Evolutionary conservation across 2,113 vertebrate genomes (phyloP).

Genomic region (Polypterus bichir): DNA sequence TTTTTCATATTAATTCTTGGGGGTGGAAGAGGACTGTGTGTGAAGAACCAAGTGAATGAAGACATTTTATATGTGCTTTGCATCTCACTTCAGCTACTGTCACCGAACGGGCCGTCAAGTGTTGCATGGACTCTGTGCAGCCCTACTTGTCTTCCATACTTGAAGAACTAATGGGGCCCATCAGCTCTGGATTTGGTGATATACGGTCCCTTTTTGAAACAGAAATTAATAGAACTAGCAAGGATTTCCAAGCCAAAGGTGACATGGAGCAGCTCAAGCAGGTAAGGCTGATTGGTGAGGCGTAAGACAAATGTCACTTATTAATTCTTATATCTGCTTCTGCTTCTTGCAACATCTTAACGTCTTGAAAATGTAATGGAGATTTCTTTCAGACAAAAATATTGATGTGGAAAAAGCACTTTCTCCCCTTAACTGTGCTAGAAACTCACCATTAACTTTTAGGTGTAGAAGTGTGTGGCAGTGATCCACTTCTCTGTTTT

Average conservation of each 20-base stretch:
- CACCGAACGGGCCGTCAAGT: slow-evolving; percentile 51
- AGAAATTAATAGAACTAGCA: slow-evolving; percentile 58
- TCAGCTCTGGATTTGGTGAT: slow-evolving; percentile 73
- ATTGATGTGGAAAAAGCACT: background rate
- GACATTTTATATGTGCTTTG: too few relatives aligned
- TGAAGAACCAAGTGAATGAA: too few relatives aligned
- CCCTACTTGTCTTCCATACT: slow-evolving; percentile 66
- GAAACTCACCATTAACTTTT: too few relatives aligned
- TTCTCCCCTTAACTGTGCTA: background rate
- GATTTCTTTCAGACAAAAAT: too few relatives aligned
- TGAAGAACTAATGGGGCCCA: slow-evolving; percentile 81
- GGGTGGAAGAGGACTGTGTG: too few relatives aligned
- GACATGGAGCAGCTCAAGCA: slow-evolving; percentile 44
- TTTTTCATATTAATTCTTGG: too few relatives aligned
- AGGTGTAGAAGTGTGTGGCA: slow-evolving; percentile 4
- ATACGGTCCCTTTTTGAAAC: slow-evolving; percentile 58
- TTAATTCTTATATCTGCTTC: too few relatives aligned
- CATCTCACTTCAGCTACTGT: slow-evolving; percentile 44
- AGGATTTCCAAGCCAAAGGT: slow-evolving; percentile 41
- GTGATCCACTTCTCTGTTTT: slow-evolving; percentile 7
- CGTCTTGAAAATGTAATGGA: too few relatives aligned
- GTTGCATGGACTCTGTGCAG: slow-evolving; percentile 58
- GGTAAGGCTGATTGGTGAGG: slow-evolving; percentile 34
- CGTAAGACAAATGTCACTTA: too few relatives aligned
- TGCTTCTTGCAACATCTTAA: too few relatives aligned